Percentiles rank a stretch among this genome's conserved stretches.
Evolutionary conservation across 2,113 vertebrate genomes (phyloP).

Genomic region (Telmatochromis sp.): DNA sequence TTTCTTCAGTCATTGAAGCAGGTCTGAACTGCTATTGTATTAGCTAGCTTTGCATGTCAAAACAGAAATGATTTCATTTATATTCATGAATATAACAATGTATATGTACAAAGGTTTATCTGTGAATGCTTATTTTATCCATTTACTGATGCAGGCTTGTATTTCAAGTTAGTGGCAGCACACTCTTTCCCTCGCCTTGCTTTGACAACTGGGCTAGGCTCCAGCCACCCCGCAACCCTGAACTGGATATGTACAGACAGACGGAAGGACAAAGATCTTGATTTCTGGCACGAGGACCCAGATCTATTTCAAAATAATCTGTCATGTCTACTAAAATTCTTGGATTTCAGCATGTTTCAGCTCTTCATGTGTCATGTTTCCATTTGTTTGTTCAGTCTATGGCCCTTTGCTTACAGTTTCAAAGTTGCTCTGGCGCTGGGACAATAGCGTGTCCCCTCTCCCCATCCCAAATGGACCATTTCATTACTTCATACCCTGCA

Average conservation of each 20-base stretch:
- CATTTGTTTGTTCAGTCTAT: background rate
- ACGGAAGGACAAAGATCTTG: background rate
- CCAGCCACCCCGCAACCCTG: background rate
- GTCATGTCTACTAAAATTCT: background rate
- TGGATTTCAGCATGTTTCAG: background rate
- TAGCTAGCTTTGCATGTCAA: background rate
- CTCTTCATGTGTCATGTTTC: background rate
- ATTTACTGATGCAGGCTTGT: background rate
- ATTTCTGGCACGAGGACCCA: background rate
- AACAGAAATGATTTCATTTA: background rate
- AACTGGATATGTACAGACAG: background rate
- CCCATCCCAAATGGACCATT: background rate
- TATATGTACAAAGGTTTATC: background rate
- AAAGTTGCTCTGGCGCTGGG: background rate
- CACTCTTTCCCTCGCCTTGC: background rate
- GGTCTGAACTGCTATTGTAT: background rate
- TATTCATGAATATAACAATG: background rate
- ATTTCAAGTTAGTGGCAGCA: background rate
- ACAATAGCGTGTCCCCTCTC: background rate
- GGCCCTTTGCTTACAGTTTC: background rate
- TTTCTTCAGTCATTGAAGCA: background rate
- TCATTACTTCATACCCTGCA: background rate
- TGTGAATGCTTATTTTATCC: background rate
- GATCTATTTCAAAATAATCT: background rate
- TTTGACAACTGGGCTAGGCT: background rate